phyloP scores from a whole-genome alignment of 2,888 invertebrate species.

The Hyppa rectilinea region DNA sequence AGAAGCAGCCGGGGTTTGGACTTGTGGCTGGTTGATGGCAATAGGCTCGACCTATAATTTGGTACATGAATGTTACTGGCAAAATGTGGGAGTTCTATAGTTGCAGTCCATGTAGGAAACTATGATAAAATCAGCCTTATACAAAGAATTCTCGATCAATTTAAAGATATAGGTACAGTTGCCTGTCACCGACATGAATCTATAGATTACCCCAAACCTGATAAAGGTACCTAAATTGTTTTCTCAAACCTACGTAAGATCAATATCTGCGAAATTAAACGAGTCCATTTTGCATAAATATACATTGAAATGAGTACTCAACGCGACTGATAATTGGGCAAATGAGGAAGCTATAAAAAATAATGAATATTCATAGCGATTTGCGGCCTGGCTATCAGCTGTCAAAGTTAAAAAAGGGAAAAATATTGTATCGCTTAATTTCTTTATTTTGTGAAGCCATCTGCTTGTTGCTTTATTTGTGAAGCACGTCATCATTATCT shows the following conservation, averaged over 20 bases:
- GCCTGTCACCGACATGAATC: not conserved
- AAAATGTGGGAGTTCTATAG: no score
- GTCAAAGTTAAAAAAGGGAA: conserved; percentile 14
- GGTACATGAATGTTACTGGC: no score
- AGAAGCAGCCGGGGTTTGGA: no score
- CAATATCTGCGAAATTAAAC: conserved; percentile 41
- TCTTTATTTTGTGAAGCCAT: conserved; percentile 5
- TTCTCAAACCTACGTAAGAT: conserved; percentile 40
- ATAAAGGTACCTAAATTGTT: conserved; percentile 27
- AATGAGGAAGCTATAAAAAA: conserved; percentile 71
- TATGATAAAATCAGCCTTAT: not conserved
- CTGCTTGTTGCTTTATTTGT: no score
- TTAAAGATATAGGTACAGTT: not conserved
- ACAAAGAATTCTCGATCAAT: not conserved
- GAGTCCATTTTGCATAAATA: conserved; percentile 57
- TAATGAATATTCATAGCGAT: conserved; percentile 65
- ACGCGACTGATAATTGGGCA: conserved; percentile 68
- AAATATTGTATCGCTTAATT: conserved; percentile 15
- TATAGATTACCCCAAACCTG: not conserved
- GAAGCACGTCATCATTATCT: no score
- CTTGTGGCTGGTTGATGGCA: no score
- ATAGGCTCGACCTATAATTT: no score
- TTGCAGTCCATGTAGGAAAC: not conserved
- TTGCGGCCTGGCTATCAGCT: conserved; percentile 32
- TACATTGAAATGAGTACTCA: conserved; percentile 53